phyloP scores from a whole-genome alignment of 2,888 invertebrate genomes.

The Perdita meconis region DNA sequence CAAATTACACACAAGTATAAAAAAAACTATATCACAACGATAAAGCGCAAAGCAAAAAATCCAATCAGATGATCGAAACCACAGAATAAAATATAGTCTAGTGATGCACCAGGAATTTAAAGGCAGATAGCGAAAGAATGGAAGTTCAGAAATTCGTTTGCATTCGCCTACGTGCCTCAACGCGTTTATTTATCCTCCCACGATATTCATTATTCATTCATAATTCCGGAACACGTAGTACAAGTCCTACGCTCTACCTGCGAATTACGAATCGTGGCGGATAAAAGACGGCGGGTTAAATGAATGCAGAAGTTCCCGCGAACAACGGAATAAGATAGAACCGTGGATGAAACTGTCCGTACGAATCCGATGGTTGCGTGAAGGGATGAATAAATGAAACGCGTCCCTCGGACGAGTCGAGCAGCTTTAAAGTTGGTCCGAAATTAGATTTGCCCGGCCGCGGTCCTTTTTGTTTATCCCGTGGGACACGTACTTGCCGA shows the following conservation, averaged over 20 bases:
- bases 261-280: constrained; percentile 14
- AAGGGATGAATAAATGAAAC: constrained; percentile 23
- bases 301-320: neutral
- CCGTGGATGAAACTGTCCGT: neutral
- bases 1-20: too few species aligned
- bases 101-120: too few species aligned
- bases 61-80: too few species aligned
- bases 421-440: constrained; percentile 3
- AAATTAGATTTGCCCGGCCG: constrained; percentile 12
- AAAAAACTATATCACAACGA: too few species aligned
- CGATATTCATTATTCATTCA: neutral
- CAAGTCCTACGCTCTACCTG: neutral
- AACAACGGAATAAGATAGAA: neutral
- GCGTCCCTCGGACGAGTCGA: neutral
- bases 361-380: neutral
- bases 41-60: too few species aligned
- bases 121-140: too few species aligned
- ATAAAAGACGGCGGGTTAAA: neutral
- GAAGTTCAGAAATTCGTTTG: too few species aligned
- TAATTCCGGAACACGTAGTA: neutral
- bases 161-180: too few species aligned
- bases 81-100: too few species aligned
- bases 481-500: neutral
- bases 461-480: constrained; percentile 3
- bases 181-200: too few species aligned